Conservation (phyloP, 2,797 vertebrate genomes). For the Scolopax bukidnonensis region DNA sequence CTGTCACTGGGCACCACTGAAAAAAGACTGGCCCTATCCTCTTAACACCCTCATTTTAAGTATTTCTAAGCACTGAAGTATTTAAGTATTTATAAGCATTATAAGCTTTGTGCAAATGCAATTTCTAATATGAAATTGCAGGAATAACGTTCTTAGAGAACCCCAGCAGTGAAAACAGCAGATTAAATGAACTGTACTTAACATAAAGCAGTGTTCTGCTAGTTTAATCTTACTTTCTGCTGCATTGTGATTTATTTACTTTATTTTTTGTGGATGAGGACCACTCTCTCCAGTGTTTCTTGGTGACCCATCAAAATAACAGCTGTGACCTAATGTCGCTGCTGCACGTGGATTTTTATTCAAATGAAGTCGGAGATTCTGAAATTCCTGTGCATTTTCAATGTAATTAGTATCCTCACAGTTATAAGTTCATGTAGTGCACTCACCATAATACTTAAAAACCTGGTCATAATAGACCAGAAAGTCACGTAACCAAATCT, state of each 20-base stretch:
- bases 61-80: too few species aligned
- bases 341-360: background rate
- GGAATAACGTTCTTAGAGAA: background rate
- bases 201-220: background rate
- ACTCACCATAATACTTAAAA: background rate
- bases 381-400: background rate
- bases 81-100: too few species aligned
- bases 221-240: background rate
- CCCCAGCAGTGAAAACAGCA: background rate
- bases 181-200: background rate
- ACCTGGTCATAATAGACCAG: background rate
- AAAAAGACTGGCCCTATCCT: too few species aligned
- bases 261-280: background rate
- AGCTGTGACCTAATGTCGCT: background rate
- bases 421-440: background rate
- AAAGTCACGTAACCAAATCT: background rate
- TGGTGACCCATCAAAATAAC: background rate
- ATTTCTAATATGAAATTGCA: background rate
- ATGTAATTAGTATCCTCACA: background rate
- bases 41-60: too few species aligned
- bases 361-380: background rate
- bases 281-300: background rate
- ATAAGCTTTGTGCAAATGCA: background rate
- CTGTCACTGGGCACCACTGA: too few species aligned
- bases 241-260: background rate